These are phyloP conservation scores for Orcinus orca DNA, from an alignment of 2,113 vertebrate species.

Conservation along the genomic window DNA sequence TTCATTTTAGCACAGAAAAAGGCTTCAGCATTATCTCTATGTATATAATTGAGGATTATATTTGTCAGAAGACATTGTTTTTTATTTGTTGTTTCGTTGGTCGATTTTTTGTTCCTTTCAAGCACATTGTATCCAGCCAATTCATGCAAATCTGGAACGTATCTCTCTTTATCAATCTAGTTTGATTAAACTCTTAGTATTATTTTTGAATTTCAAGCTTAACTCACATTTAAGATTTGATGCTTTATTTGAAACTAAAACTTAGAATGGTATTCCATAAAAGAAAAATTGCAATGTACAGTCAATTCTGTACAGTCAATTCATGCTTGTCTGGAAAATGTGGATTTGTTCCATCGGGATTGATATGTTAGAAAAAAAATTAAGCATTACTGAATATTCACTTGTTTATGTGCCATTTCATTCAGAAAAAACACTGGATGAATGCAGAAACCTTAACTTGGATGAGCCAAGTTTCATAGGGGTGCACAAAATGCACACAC, in stretches of 20 bases:
- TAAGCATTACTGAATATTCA: background rate
- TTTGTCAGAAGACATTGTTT: background rate
- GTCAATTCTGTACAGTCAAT: background rate
- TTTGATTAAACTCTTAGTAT: background rate
- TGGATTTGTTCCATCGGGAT: background rate
- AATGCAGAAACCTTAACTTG: background rate
- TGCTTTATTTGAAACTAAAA: slow-evolving; percentile 11
- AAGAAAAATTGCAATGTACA: background rate
- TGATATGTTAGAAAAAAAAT: background rate
- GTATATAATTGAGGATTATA: background rate
- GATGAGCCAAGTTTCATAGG: background rate
- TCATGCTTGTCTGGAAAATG: background rate
- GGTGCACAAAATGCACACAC: background rate
- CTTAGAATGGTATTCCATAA: background rate
- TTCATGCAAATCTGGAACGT: background rate
- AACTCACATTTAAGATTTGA: background rate
- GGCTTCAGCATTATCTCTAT: background rate
- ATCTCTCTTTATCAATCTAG: background rate
- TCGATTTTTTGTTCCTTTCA: background rate
- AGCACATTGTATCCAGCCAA: background rate
- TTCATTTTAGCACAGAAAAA: background rate
- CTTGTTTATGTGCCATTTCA: background rate
- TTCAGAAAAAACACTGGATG: background rate
- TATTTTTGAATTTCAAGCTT: slow-evolving; percentile 26
- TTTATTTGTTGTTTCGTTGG: background rate